These are phyloP conservation scores for Lepas anatifera DNA, from an alignment of 2,888 invertebrate genomes.

Conservation along the genomic window DNA sequence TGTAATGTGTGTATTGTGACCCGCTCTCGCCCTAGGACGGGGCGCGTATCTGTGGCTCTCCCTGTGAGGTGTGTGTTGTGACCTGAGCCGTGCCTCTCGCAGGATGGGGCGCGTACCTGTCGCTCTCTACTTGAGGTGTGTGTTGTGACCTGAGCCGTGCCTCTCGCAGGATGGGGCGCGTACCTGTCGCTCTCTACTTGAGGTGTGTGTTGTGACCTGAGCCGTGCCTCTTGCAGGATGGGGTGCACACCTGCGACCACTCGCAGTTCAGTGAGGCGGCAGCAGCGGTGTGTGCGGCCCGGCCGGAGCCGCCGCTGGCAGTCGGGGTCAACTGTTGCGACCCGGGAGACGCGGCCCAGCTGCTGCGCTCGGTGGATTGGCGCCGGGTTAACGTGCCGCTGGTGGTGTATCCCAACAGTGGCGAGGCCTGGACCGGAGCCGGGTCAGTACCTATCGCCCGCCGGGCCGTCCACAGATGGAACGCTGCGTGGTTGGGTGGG, in stretches of 20 bases:
- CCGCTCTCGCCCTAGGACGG: too few species aligned
- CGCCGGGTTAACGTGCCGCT: conserved; percentile 45
- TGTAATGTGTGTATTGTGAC: too few species aligned
- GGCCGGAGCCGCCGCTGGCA: conserved; percentile 57
- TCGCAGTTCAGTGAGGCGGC: conserved; percentile 64
- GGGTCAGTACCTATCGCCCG: conserved; percentile 37
- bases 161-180: too few species aligned
- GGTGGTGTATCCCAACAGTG: conserved; percentile 86
- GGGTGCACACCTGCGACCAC: conserved; percentile 56
- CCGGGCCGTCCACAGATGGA: too few species aligned
- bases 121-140: too few species aligned
- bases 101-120: too few species aligned
- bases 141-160: too few species aligned
- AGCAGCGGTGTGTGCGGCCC: conserved; percentile 46
- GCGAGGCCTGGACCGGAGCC: conserved; percentile 58
- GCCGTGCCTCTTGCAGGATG: conserved; percentile 40
- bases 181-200: too few species aligned
- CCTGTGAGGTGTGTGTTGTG: not conserved
- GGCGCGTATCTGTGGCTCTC: too few species aligned
- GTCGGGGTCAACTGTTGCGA: conserved; percentile 81
- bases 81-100: too few species aligned
- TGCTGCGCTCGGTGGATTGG: conserved; percentile 35
- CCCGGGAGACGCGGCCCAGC: conserved; percentile 46
- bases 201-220: too few species aligned
- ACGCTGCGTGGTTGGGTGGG: too few species aligned